Percentiles rank a stretch among this genome's conserved stretches.
Conservation (phyloP, 2,888 invertebrate species). For the Cephus rjabovi region DNA sequence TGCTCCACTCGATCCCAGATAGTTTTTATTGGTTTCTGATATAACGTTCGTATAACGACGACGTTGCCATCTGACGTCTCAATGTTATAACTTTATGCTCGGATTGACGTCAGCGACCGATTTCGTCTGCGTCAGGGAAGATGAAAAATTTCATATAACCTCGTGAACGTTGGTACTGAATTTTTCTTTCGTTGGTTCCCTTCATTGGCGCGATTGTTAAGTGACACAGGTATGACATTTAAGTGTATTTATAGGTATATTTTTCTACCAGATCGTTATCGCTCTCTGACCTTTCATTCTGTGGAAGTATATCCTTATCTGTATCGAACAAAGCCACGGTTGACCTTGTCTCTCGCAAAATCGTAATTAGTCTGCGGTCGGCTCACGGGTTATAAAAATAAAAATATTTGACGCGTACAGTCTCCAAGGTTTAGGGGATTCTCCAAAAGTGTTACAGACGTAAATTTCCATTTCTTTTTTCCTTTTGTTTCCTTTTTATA, state of each 20-base stretch:
- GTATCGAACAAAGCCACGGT: not conserved
- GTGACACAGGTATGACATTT: not conserved
- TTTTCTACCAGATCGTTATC: not conserved
- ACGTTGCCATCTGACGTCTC: not conserved
- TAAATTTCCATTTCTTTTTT: not conserved
- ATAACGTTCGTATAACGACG: not conserved
- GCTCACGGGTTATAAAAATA: not conserved
- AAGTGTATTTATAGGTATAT: not conserved
- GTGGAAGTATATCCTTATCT: not conserved
- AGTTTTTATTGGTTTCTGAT: not conserved
- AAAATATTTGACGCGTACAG: not conserved
- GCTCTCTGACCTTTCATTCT: not conserved
- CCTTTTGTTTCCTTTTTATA: not conserved
- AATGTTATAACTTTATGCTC: not conserved
- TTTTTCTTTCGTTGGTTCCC: not conserved
- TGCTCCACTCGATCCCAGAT: not conserved
- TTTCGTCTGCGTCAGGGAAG: not conserved
- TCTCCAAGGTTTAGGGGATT: not conserved
- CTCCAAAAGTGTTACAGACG: not conserved
- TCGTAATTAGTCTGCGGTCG: not conserved
- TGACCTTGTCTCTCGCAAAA: not conserved
- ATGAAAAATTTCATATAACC: not conserved
- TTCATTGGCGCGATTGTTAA: not conserved
- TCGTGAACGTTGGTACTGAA: not conserved
- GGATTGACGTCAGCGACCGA: not conserved